Conservation (phyloP, 2,797 vertebrate genomes). For the Corythornis leucogaster region DNA sequence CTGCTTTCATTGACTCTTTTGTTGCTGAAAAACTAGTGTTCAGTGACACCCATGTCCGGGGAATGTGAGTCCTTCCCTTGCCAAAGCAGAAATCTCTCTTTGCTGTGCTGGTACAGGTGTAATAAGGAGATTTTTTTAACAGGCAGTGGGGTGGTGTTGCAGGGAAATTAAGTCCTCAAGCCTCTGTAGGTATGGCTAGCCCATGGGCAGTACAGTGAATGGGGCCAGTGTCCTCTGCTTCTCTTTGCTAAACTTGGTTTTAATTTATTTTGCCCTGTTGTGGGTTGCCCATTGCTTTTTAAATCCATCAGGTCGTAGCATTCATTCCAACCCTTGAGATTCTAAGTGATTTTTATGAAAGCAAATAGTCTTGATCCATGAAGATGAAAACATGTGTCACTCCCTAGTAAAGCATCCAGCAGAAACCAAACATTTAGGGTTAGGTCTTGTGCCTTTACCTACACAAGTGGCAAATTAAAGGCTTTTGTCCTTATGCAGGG, state of each 20-base stretch:
- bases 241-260: neutral
- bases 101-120: neutral
- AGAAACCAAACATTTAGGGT: neutral
- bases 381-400: neutral
- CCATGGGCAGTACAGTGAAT: neutral
- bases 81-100: neutral
- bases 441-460: neutral
- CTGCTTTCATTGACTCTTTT: constrained; percentile 53
- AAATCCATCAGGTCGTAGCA: neutral
- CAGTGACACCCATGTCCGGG: neutral
- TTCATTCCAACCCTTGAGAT: neutral
- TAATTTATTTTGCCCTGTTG: neutral
- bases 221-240: neutral
- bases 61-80: neutral
- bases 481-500: neutral
- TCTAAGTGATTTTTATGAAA: neutral
- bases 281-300: neutral
- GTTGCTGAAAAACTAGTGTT: constrained; percentile 53
- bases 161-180: neutral
- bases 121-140: neutral
- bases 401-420: neutral
- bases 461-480: neutral
- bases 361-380: neutral
- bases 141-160: neutral
- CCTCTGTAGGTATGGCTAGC: neutral